These are phyloP conservation scores for Chelonus insularis DNA, from an alignment of 1,140 invertebrate genomes.

Conservation along the genomic window DNA sequence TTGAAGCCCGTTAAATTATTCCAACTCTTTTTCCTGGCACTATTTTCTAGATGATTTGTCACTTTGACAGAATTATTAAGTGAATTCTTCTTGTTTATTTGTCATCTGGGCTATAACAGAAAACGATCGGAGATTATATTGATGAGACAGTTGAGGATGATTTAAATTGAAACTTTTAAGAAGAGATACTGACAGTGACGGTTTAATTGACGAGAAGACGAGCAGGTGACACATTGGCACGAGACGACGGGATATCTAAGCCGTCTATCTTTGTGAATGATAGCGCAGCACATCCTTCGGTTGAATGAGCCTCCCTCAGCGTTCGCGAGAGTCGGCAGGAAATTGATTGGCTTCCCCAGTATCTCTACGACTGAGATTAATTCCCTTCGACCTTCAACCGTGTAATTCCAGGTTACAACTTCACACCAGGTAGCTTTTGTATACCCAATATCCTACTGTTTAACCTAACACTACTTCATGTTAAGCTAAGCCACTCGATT, in stretches of 20 bases:
- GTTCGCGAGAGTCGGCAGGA: conserved; percentile 20
- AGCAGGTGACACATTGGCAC: conserved; percentile 27
- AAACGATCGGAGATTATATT: not conserved
- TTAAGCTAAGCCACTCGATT: no score
- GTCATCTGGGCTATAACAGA: not conserved
- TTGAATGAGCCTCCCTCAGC: conserved; percentile 4
- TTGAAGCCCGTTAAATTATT: no score
- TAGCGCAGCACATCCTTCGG: conserved; percentile 20
- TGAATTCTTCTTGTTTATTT: not conserved
- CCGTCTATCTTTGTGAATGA: conserved; percentile 28
- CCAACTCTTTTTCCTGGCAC: no score
- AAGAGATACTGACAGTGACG: conserved; percentile 6
- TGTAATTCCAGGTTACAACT: conserved; percentile 7
- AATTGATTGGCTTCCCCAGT: conserved; percentile 25
- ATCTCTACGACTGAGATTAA: conserved; percentile 18
- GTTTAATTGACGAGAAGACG: conserved; percentile 26
- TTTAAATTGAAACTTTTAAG: conserved; percentile 7
- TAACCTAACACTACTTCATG: no score
- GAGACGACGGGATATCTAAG: conserved; percentile 24
- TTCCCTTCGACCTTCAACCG: conserved; percentile 13
- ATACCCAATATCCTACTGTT: not conserved
- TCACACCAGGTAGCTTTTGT: not conserved
- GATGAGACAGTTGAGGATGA: conserved; percentile 4
- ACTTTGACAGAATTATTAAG: no score
- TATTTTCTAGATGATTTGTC: no score